phyloP scores from a whole-genome alignment of 2,888 invertebrate species.

The Euclidia mi region DNA sequence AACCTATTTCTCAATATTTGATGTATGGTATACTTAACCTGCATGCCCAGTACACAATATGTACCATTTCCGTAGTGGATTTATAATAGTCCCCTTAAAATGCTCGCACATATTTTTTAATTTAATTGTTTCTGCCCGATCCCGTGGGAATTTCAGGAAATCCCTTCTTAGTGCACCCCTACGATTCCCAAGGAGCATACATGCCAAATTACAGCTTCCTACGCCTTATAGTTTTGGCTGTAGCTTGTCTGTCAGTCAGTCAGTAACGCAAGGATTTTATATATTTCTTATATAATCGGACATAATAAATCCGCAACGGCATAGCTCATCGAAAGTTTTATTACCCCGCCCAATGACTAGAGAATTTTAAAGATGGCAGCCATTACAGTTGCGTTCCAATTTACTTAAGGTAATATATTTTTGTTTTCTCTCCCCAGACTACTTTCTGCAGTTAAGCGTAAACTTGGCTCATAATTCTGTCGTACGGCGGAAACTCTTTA shows the following conservation, averaged over 20 bases:
- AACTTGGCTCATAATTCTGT: constrained; percentile 82
- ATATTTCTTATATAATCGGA: constrained; percentile 13
- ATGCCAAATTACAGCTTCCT: too few relatives aligned
- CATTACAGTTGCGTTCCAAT: constrained; percentile 43
- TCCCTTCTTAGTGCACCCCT: too few relatives aligned
- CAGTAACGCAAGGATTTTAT: constrained; percentile 6
- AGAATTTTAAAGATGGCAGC: constrained; percentile 38
- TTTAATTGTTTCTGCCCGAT: too few relatives aligned
- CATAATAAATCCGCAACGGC: constrained; percentile 23
- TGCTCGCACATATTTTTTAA: too few relatives aligned
- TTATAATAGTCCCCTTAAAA: constrained; percentile 23
- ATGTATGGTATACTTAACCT: too few relatives aligned
- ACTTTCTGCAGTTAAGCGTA: constrained; percentile 62
- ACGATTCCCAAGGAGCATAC: too few relatives aligned
- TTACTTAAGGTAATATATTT: constrained; percentile 59
- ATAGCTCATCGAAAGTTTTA: constrained; percentile 26
- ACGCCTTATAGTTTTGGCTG: too few relatives aligned
- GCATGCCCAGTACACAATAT: too few relatives aligned
- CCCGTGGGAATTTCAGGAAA: too few relatives aligned
- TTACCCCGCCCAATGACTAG: constrained; percentile 28
- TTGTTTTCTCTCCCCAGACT: constrained; percentile 62
- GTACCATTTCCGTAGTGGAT: constrained; percentile 16
- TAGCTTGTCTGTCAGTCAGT: too few relatives aligned
- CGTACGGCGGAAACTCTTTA: constrained; percentile 74
- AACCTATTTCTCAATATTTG: too few relatives aligned